Conservation (phyloP, 2,113 vertebrate species). For the Chloebia gouldiae region DNA sequence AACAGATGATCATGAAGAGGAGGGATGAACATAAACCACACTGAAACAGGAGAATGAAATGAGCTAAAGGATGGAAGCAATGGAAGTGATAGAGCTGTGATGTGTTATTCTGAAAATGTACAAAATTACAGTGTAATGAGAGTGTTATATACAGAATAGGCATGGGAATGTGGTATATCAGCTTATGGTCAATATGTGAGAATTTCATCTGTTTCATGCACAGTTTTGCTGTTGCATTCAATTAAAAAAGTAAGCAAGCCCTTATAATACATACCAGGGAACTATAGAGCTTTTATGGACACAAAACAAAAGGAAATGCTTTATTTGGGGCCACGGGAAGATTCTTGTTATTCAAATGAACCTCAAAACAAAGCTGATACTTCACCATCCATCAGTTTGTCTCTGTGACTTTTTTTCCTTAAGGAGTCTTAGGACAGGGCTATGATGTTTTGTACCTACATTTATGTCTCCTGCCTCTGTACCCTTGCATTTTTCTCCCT, state of each 20-base stretch:
- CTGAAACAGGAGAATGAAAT: background rate
- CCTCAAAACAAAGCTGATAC: background rate
- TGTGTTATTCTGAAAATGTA: background rate
- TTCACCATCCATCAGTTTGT: background rate
- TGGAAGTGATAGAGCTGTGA: background rate
- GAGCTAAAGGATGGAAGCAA: background rate
- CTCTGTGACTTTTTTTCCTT: background rate
- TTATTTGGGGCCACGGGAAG: background rate
- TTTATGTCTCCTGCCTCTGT: background rate
- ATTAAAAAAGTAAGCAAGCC: background rate
- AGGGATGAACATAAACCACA: background rate
- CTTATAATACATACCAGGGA: background rate
- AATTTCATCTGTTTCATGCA: background rate
- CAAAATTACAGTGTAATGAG: background rate
- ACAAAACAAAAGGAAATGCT: background rate
- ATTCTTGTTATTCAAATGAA: background rate
- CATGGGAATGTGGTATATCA: background rate
- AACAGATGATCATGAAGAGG: background rate
- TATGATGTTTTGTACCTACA: background rate
- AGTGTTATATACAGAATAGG: background rate
- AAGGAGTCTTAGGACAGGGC: background rate
- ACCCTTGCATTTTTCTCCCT: background rate
- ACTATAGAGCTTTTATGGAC: background rate
- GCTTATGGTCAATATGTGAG: background rate
- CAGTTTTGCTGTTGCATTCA: background rate